Conservation (phyloP, 2,797 vertebrate species). For the Xiphophorus birchmanni region DNA sequence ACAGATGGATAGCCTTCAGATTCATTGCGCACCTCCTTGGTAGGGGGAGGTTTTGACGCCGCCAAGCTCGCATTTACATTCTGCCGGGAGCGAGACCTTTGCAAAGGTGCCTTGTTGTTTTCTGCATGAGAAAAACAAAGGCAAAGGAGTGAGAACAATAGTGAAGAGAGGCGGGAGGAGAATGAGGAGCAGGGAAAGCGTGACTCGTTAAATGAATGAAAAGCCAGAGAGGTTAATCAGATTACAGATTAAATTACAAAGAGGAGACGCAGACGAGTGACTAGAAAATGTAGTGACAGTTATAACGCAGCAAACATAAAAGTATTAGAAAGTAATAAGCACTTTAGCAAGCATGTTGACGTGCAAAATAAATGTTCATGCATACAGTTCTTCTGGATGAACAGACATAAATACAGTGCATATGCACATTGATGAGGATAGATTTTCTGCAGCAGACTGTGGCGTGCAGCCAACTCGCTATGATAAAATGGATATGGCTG, state of each 20-base stretch:
- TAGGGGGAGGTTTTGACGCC: conserved; percentile 74
- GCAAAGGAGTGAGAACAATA: conserved; percentile 46
- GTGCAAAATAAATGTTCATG: conserved; percentile 27
- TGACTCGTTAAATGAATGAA: conserved; percentile 41
- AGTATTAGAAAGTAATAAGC: conserved; percentile 29
- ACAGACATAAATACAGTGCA: conserved; percentile 26
- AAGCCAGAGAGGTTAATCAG: conserved; percentile 49
- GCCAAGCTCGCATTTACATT: conserved; percentile 82
- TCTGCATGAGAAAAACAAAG: conserved; percentile 81
- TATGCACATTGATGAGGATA: conserved; percentile 56
- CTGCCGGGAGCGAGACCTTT: conserved; percentile 88
- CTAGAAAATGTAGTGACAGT: conserved; percentile 21
- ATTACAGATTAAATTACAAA: conserved; percentile 53
- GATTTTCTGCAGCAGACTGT: conserved; percentile 57
- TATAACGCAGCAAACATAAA: conserved; percentile 14
- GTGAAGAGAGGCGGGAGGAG: conserved; percentile 28
- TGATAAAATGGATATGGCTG: conserved; percentile 78
- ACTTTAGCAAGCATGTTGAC: conserved; percentile 15
- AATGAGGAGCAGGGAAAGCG: conserved; percentile 24
- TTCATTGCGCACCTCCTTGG: conserved; percentile 87
- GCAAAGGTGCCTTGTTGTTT: conserved; percentile 89
- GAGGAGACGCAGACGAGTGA: conserved; percentile 22
- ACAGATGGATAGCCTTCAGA: conserved; percentile 78
- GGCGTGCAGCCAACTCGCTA: conserved; percentile 53
- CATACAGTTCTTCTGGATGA: conserved; percentile 23